Evolutionary conservation across 2,113 vertebrate genomes (phyloP).

Genomic region (Theropithecus gelada): DNA sequence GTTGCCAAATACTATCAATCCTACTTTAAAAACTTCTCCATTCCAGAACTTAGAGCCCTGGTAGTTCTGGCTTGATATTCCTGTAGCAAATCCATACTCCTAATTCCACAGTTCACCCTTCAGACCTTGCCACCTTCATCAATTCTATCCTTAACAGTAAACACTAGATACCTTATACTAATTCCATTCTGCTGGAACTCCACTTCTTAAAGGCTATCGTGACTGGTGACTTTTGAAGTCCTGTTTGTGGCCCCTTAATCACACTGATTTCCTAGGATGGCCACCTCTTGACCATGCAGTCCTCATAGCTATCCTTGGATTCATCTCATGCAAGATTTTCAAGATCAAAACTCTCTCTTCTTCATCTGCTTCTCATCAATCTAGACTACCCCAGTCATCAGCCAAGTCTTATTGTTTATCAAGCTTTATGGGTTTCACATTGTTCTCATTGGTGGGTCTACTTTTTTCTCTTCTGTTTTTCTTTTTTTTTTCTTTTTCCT

Average conservation of each 20-base stretch:
- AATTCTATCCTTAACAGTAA: not conserved
- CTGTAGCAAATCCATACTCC: not conserved
- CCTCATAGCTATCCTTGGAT: too few relatives aligned
- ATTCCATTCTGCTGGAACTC: not conserved
- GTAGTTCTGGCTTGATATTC: not conserved
- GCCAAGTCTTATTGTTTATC: not conserved
- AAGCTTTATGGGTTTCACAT: not conserved
- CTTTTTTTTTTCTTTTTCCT: not conserved
- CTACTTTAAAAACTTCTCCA: not conserved
- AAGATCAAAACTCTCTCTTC: not conserved
- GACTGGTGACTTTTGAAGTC: not conserved
- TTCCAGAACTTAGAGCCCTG: not conserved
- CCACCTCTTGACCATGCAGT: not conserved
- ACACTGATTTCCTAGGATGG: not conserved
- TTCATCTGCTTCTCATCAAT: not conserved
- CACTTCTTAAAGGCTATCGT: not conserved
- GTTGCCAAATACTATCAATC: not conserved
- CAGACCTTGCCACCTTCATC: not conserved
- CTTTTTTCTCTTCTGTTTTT: not conserved
- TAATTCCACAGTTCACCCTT: not conserved
- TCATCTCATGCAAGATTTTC: not conserved
- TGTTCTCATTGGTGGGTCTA: not conserved
- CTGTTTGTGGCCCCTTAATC: not conserved
- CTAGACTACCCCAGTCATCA: not conserved
- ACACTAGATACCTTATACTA: not conserved